A percentile compares a stretch with the other conserved stretches of the same genome.
These are phyloP conservation scores for Platanista minor DNA, from an alignment of 2,113 vertebrate genomes.

Conservation along the genomic window DNA sequence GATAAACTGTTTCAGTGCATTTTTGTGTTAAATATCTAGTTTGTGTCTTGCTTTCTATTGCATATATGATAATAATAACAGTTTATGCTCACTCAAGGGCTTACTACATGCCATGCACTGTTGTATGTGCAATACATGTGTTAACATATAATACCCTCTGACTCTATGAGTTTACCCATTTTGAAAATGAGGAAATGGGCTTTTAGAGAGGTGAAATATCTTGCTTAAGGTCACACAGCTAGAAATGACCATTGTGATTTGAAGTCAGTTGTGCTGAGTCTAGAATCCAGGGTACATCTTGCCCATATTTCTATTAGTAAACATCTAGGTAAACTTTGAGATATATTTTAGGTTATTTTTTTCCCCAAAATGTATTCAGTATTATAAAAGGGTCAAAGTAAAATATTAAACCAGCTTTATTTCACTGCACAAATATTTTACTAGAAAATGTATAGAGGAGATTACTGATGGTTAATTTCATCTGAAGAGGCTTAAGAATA, in stretches of 20 bases:
- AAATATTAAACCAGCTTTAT: background rate
- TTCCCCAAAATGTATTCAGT: background rate
- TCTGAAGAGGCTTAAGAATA: background rate
- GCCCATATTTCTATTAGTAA: background rate
- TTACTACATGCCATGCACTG: background rate
- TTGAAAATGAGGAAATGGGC: background rate
- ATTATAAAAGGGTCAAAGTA: background rate
- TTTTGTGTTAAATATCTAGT: background rate
- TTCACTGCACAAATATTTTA: background rate
- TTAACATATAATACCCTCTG: background rate
- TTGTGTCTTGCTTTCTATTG: background rate
- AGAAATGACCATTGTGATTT: background rate
- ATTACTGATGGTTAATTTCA: background rate
- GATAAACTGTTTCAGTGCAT: background rate
- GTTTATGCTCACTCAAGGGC: background rate
- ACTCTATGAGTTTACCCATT: background rate
- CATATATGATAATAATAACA: background rate
- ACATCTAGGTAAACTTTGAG: background rate
- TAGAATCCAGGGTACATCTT: background rate
- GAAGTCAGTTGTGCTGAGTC: background rate
- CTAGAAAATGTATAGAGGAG: background rate
- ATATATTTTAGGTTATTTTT: background rate
- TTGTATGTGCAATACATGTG: background rate
- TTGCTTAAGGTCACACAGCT: background rate
- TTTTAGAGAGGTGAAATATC: background rate